Base-by-base conservation (phyloP, 2,888 invertebrate species). In the Ichneumoninae sp. region DNA sequence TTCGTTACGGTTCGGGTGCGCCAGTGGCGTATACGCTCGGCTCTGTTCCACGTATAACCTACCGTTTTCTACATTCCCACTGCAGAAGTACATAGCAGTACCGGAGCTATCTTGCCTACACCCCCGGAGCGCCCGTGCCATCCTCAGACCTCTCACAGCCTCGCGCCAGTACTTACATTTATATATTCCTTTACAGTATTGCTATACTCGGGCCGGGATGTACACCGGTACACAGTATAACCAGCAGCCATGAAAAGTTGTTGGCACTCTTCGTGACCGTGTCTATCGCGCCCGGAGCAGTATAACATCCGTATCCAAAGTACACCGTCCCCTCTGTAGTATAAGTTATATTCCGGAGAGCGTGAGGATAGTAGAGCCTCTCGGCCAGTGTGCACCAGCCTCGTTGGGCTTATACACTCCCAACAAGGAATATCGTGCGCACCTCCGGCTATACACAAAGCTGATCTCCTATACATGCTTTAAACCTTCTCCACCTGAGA, bases 341-440 rank as follows among this genome's bases (percentile, higher is more conserved):
- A 65, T 54, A 83, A 83, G 73, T 80, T 76, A 85, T 81, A 75
- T 85, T 83, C 63, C 36, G 57, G 16, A 22, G 65, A 52, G 52
- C 68, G 57, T 68, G 60, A 71, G 44, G 77, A 54, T 69, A 81
- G 13, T 30, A 54, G 10, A 54, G 22, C 52, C 36, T n/a, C 40
- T 70, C 33, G 50, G 22, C 73, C 66, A 73, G 65, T 68, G 74
- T 74, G 68, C 66, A 66, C 4, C 40, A 52, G 76, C 22, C 83
- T 76, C 80, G 80, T 73, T 73, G 33, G 73, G 75, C 47, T 80
- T 80, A 10, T 40, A 82, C 76, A 73, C 75, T 68, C 83, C 66
- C 80, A 85, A 79, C 82, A 40, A 65, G 68, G 68, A 54, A 50
- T 80, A 63, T 68, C 65, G 75, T 76, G 50, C 10, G 19, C 36